phyloP scores from a whole-genome alignment of 2,888 invertebrate genomes.

The Parasteatoda lunata region DNA sequence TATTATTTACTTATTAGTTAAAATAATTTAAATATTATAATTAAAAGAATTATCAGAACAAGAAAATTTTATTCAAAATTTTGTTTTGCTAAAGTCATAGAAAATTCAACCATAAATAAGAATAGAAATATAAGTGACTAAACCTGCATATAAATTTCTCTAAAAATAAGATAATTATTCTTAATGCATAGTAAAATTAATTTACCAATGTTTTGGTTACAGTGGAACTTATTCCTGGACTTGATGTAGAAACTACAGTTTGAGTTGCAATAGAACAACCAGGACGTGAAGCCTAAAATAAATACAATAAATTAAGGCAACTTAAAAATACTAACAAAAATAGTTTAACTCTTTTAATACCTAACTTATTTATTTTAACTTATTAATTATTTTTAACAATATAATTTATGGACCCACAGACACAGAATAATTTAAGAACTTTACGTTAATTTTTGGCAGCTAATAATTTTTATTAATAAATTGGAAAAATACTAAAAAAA shows the following conservation, averaged over 20 bases:
- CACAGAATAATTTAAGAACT: not conserved
- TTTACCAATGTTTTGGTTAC: slow-evolving; percentile 49
- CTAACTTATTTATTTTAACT: not conserved
- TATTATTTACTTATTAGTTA: too few species aligned
- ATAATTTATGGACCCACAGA: not conserved
- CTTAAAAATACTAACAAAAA: not conserved
- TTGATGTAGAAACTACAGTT: slow-evolving; percentile 76
- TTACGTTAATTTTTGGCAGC: too few species aligned
- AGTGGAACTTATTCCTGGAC: slow-evolving; percentile 31
- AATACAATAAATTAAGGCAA: not conserved
- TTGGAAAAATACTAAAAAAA: too few species aligned
- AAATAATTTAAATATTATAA: too few species aligned
- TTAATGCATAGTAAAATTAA: not conserved
- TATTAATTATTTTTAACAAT: not conserved
- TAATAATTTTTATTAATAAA: too few species aligned
- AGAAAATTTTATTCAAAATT: too few species aligned
- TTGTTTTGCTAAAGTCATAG: too few species aligned
- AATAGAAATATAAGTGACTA: too few species aligned
- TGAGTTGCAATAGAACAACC: slow-evolving; percentile 90
- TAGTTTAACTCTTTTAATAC: not conserved
- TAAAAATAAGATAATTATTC: too few species aligned
- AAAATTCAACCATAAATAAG: too few species aligned
- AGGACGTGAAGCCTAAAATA: slow-evolving; percentile 78
- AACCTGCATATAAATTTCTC: too few species aligned
- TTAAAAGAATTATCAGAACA: too few species aligned